Percentiles rank a stretch among this genome's conserved stretches.
Conservation (phyloP, 1,140 invertebrate species). For the Drosophila virilis region DNA sequence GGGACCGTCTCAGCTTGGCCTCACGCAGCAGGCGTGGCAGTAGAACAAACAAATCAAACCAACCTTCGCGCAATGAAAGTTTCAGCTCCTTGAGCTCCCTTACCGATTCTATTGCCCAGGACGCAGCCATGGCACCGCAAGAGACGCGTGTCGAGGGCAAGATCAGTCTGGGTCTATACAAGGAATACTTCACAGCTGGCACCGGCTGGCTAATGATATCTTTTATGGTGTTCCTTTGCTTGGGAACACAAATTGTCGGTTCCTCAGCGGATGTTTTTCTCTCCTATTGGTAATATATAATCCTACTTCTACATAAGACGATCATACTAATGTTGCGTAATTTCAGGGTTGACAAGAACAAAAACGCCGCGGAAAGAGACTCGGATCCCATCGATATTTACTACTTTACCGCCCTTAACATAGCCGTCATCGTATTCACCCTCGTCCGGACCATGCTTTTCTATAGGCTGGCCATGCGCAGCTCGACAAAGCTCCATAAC, state of each 20-base stretch:
- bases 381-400: slow-evolving; percentile 59
- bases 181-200: slow-evolving; percentile 62
- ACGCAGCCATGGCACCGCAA: slow-evolving; percentile 42
- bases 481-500: slow-evolving; percentile 57
- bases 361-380: neutral
- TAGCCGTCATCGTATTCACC: slow-evolving; percentile 65
- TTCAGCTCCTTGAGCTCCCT: slow-evolving; percentile 62
- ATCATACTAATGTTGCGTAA: neutral
- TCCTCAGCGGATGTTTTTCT: slow-evolving; percentile 59
- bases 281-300: slow-evolving; percentile 54
- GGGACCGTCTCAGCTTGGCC: slow-evolving; percentile 50
- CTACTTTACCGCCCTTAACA: slow-evolving; percentile 57
- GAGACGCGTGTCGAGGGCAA: slow-evolving; percentile 62
- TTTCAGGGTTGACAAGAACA: slow-evolving; percentile 61
- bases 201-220: slow-evolving; percentile 56
- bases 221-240: slow-evolving; percentile 61
- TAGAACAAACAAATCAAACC: slow-evolving; percentile 34
- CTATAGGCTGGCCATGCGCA: slow-evolving; percentile 65
- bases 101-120: slow-evolving; percentile 54
- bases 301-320: too few species aligned
- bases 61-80: slow-evolving; percentile 51
- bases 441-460: slow-evolving; percentile 58
- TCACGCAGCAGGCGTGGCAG: slow-evolving; percentile 58
- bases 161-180: slow-evolving; percentile 59
- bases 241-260: slow-evolving; percentile 60